Percentiles rank a stretch among this genome's conserved stretches.
phyloP scores from a whole-genome alignment of 1,140 invertebrate species.

The Stegodyphus dumicola region DNA sequence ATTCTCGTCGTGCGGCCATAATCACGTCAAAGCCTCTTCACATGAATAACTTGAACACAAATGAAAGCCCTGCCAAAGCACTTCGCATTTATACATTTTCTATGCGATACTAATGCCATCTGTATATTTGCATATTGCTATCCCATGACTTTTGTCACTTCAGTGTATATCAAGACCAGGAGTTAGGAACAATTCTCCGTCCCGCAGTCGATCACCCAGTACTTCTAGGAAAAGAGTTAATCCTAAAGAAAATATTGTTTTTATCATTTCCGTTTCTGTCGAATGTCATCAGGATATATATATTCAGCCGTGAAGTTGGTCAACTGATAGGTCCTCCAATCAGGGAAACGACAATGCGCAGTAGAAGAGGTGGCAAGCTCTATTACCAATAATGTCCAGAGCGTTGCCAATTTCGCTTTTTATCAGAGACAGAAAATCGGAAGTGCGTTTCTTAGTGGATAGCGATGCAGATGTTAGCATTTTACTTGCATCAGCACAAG shows the following conservation, averaged over 20 bases:
- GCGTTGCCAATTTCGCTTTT: not conserved
- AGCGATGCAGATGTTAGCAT: slow-evolving; percentile 30
- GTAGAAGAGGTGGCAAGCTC: not conserved
- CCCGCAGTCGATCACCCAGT: not conserved
- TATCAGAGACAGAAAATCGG: not conserved
- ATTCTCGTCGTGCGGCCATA: too few species aligned
- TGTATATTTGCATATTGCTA: too few species aligned
- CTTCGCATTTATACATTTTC: too few species aligned
- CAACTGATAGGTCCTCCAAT: not conserved
- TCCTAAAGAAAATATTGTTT: not conserved
- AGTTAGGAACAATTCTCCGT: not conserved
- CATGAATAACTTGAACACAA: too few species aligned
- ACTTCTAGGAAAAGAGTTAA: not conserved
- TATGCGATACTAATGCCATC: too few species aligned
- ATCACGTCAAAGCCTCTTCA: too few species aligned
- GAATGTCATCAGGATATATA: not conserved
- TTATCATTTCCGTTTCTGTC: not conserved
- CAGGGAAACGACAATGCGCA: not conserved
- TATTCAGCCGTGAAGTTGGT: not conserved
- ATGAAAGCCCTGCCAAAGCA: too few species aligned
- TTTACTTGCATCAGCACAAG: not conserved
- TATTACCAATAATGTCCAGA: not conserved
- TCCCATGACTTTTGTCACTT: too few species aligned
- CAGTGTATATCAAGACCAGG: not conserved
- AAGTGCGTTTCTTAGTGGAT: slow-evolving; percentile 3